These are phyloP conservation scores for Stenodera caucasica DNA, from an alignment of 2,888 invertebrate species.

Conservation along the genomic window DNA sequence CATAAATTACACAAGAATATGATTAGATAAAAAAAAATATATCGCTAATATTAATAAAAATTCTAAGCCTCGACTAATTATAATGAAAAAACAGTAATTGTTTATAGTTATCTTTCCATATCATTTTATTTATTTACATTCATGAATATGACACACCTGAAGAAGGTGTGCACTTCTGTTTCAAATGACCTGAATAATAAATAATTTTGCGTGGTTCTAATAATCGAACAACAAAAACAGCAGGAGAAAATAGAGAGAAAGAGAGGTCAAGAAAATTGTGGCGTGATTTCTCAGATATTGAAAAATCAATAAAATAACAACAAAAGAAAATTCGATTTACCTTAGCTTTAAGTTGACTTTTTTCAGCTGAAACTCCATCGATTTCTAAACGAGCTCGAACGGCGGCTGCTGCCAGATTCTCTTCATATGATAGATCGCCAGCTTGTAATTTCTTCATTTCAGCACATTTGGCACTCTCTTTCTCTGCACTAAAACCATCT, in stretches of 20 bases:
- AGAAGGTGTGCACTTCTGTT: conserved; percentile 39
- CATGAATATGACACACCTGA: conserved; percentile 41
- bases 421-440: conserved; percentile 80
- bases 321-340: conserved; percentile 56
- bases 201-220: conserved; percentile 34
- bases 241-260: conserved; percentile 8
- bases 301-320: neutral
- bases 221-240: neutral
- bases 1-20: neutral
- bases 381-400: conserved; percentile 78
- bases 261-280: conserved; percentile 12
- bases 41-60: neutral
- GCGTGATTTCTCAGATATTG: conserved; percentile 21
- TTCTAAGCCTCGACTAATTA: conserved; percentile 6
- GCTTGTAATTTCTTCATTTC: conserved; percentile 76
- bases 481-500: conserved; percentile 80
- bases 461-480: conserved; percentile 71
- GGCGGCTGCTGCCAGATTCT: conserved; percentile 76
- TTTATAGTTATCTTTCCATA: conserved; percentile 21
- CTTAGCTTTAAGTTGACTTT: conserved; percentile 80
- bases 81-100: conserved; percentile 5
- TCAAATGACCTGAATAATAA: conserved; percentile 44
- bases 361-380: conserved; percentile 84
- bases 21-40: conserved; percentile 2
- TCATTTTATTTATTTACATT: conserved; percentile 38